Conservation (phyloP, 2,797 vertebrate genomes). For the Coranthus polyacanthus region DNA sequence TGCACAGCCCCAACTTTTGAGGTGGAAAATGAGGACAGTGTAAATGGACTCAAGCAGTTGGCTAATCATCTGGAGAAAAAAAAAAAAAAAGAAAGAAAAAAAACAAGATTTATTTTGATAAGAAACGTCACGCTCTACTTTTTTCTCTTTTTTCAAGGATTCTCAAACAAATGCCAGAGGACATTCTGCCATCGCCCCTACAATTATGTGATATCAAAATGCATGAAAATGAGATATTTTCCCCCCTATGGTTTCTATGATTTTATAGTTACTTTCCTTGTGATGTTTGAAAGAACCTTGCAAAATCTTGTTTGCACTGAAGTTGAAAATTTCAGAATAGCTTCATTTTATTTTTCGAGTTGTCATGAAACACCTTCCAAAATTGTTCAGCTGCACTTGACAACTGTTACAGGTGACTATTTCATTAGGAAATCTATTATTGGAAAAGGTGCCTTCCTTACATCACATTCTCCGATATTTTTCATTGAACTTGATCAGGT, state of each 20-base stretch:
- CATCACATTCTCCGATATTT: constrained; percentile 68
- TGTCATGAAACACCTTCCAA: constrained; percentile 85
- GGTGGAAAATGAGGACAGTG: constrained; percentile 92
- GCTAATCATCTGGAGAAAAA: constrained; percentile 81
- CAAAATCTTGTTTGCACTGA: constrained; percentile 91
- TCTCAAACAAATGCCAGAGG: constrained; percentile 87
- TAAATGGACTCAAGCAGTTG: constrained; percentile 88
- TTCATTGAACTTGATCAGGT: constrained; percentile 77
- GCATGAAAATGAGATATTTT: constrained; percentile 90
- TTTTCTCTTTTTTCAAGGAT: constrained; percentile 87
- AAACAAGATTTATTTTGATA: constrained; percentile 99
- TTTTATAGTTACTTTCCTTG: constrained; percentile 80
- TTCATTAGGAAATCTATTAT: constrained; percentile 85
- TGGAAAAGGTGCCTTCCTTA: constrained; percentile 97
- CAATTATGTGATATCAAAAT: constrained; percentile 86
- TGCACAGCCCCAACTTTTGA: constrained; percentile 96
- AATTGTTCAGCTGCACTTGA: constrained; percentile 85
- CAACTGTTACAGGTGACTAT: constrained; percentile 88
- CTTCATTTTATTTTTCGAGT: constrained; percentile 89
- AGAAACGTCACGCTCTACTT: constrained; percentile 87
- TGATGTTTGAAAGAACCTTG: constrained; percentile 79
- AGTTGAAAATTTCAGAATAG: constrained; percentile 88
- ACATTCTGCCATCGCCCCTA: constrained; percentile 38
- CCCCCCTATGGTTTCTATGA: constrained; percentile 79
- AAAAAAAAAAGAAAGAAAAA: constrained; percentile 49